Base-by-base conservation (phyloP, 2,113 vertebrate genomes). In the Marmota flaviventris region DNA sequence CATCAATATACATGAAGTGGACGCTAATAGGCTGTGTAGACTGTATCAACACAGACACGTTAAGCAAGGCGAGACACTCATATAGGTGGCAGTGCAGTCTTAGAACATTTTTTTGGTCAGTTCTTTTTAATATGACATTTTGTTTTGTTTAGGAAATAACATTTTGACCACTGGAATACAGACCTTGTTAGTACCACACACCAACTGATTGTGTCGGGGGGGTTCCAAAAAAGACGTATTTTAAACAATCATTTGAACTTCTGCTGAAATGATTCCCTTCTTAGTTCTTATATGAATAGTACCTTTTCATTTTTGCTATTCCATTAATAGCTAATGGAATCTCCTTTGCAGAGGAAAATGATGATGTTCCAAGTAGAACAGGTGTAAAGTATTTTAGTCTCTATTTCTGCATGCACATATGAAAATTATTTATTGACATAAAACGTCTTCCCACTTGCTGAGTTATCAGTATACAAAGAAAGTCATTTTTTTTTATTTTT, bases 61-160 rank as follows among this genome's bases (percentile, higher is more conserved):
- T 77, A 65, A 77, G 37, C 29, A 45, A 48, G 51, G 14, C 53
- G 83, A 79, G 22, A 83, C 5, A 76, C 16, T 10, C 13, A 16
- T 39, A 22, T 3, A 53, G 12, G 32, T 56, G 22, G 25, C 45
- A n/a, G 20, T 83, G 32, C 53, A 70, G 34, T 70, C 34, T 25
- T 72, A 6, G 20, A 20, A 20, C 53, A 16, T 45, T 24, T 87
- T 81, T 91, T 81, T 51, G 34, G 12, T 82, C 82, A 37, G 17
- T 83, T 91, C 18, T 51, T 95, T 93, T 96, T 78, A 51, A 20
- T 42, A 45, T 82, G 53, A 32, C 13, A 81, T 51, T 95, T 95
- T 83, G n/a, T 72, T 84, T 92, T 72, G 29, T 79, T 56, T 77
- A 82, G 37, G n/a, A 77, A 95, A 75, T 53, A 82, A 91, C 72